Conservation (phyloP, 2,797 vertebrate genomes). For the Sebastolobus altivelis region DNA sequence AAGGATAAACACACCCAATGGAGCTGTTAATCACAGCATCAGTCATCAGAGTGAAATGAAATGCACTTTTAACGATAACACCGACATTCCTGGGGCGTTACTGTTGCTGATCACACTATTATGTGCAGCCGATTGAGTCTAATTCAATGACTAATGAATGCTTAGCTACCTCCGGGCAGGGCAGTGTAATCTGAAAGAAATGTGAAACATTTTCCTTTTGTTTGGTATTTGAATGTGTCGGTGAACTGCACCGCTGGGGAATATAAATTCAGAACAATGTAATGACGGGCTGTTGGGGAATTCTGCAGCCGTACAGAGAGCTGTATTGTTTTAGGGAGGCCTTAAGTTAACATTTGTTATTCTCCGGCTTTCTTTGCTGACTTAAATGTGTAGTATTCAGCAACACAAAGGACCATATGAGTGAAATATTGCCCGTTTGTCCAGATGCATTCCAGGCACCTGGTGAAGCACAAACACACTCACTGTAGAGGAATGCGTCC, state of each 20-base stretch:
- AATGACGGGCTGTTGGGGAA: slow-evolving; percentile 62
- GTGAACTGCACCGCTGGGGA: slow-evolving; percentile 62
- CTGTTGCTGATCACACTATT: slow-evolving; percentile 59
- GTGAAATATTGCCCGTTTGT: slow-evolving; percentile 76
- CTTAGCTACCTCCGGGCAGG: slow-evolving; percentile 38
- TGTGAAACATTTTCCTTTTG: slow-evolving; percentile 66
- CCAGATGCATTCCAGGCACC: slow-evolving; percentile 70
- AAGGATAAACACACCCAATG: slow-evolving; percentile 57
- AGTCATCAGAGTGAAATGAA: slow-evolving; percentile 59
- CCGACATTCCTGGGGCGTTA: slow-evolving; percentile 63
- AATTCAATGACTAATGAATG: slow-evolving; percentile 56
- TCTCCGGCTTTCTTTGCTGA: slow-evolving; percentile 61
- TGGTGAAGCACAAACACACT: slow-evolving; percentile 61
- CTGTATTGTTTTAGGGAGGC: slow-evolving; percentile 67
- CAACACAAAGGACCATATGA: slow-evolving; percentile 63
- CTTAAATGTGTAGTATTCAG: slow-evolving; percentile 65
- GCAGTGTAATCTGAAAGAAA: slow-evolving; percentile 50
- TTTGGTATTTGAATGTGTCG: slow-evolving; percentile 54
- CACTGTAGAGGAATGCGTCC: slow-evolving; percentile 54
- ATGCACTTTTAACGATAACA: slow-evolving; percentile 59
- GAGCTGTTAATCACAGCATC: slow-evolving; percentile 49
- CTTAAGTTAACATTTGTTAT: slow-evolving; percentile 71
- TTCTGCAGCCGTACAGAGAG: slow-evolving; percentile 58
- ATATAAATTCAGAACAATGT: slow-evolving; percentile 67
- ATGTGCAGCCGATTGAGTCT: slow-evolving; percentile 51